phyloP scores from a whole-genome alignment of 2,888 invertebrate species.

The Heteromyza rotundicornis region DNA sequence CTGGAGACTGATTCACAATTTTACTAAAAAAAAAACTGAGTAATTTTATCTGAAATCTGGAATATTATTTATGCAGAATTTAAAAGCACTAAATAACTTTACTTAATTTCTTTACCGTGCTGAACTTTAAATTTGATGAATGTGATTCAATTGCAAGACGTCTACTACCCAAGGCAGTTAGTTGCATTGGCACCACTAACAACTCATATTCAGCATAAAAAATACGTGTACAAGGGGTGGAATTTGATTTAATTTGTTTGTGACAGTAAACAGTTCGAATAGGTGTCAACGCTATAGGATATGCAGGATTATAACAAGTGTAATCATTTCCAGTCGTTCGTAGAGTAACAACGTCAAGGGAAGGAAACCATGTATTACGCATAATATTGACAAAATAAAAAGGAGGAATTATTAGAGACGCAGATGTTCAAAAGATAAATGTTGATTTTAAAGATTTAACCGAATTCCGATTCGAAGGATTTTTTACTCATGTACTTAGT shows the following conservation, averaged over 20 bases:
- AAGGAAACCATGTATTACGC: not conserved
- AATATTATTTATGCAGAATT: too few relatives aligned
- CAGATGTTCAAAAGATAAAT: slow-evolving; percentile 40
- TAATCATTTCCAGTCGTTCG: not conserved
- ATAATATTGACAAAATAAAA: not conserved
- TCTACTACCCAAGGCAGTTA: slow-evolving; percentile 41
- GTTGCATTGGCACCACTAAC: not conserved
- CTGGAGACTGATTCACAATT: too few relatives aligned
- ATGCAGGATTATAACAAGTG: slow-evolving; percentile 1
- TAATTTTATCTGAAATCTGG: too few relatives aligned
- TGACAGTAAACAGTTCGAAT: not conserved
- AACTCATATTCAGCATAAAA: too few relatives aligned
- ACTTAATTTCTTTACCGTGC: not conserved
- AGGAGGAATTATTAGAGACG: not conserved
- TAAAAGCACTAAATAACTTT: too few relatives aligned
- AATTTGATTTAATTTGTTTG: not conserved
- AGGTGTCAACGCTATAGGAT: slow-evolving; percentile 2
- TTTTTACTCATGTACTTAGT: not conserved
- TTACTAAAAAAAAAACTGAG: too few relatives aligned
- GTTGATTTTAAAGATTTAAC: slow-evolving; percentile 49
- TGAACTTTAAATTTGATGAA: not conserved
- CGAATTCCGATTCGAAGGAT: not conserved
- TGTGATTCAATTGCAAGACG: slow-evolving; percentile 41
- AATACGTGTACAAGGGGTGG: not conserved
- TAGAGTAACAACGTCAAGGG: not conserved